These are phyloP conservation scores for Isurus oxyrinchus DNA, from an alignment of 2,113 vertebrate species.

Conservation along the genomic window DNA sequence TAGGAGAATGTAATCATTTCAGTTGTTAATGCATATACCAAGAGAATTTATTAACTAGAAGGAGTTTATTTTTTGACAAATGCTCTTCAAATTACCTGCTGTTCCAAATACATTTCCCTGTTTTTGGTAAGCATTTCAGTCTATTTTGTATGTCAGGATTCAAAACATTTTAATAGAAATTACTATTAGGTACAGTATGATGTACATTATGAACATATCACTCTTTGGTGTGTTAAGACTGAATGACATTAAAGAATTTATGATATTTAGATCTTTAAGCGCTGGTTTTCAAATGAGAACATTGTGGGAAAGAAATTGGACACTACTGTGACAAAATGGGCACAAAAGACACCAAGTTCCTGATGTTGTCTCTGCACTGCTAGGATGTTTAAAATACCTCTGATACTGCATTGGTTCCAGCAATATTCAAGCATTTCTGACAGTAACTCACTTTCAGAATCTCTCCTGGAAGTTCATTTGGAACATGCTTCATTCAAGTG, in stretches of 20 bases:
- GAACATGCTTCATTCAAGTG: neutral
- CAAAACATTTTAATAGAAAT: neutral
- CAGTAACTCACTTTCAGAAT: neutral
- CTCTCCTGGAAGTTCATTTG: neutral
- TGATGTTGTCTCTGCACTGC: too few relatives aligned
- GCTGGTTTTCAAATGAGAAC: neutral
- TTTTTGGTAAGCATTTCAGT: neutral
- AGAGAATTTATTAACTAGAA: neutral
- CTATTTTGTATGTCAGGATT: neutral
- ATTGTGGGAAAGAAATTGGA: neutral
- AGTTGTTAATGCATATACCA: neutral
- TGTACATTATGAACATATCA: neutral
- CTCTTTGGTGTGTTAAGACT: neutral
- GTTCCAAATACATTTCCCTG: neutral
- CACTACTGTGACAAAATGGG: neutral
- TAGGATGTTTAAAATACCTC: too few relatives aligned
- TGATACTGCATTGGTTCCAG: too few relatives aligned
- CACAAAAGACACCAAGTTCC: too few relatives aligned
- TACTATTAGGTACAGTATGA: neutral
- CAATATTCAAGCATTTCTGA: too few relatives aligned
- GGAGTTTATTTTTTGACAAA: neutral
- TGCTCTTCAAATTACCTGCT: constrained; percentile 3
- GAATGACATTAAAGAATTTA: neutral
- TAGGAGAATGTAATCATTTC: neutral
- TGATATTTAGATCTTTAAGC: neutral